Evolutionary conservation across 2,797 vertebrate genomes (phyloP).

Genomic region (Nyctalus aviator): DNA sequence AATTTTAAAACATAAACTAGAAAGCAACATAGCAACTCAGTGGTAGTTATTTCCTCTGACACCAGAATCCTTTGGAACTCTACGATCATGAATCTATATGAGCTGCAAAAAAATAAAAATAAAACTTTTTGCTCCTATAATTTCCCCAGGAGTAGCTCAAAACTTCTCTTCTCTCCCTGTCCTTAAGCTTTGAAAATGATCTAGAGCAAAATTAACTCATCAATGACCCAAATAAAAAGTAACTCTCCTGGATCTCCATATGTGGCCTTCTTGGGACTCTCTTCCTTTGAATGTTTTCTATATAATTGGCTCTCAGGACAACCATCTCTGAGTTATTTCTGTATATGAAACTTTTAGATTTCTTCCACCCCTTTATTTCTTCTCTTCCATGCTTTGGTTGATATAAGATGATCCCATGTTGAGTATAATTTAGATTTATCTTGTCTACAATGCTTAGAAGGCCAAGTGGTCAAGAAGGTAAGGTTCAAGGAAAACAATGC

Average conservation of each 20-base stretch:
- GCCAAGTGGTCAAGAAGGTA: neutral
- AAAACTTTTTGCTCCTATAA: neutral
- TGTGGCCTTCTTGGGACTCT: neutral
- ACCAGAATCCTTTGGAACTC: neutral
- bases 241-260: neutral
- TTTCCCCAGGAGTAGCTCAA: neutral
- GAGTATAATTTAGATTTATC: neutral
- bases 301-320: neutral
- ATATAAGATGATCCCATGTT: neutral
- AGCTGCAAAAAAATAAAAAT: neutral
- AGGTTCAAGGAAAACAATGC: neutral
- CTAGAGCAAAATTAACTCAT: conserved; percentile 21
- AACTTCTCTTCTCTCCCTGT: neutral
- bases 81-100: neutral
- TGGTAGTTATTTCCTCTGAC: neutral
- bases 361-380: neutral
- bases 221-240: neutral
- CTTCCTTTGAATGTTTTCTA: neutral
- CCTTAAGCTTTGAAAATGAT: neutral
- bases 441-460: neutral
- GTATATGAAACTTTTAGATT: neutral
- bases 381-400: neutral
- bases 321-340: neutral
- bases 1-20: neutral
- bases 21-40: neutral